Evolutionary conservation across 2,797 vertebrate genomes (phyloP), one percentile per base, ranked within the genome.

Genomic region (Phrynocephalus guinanensis): DNA sequence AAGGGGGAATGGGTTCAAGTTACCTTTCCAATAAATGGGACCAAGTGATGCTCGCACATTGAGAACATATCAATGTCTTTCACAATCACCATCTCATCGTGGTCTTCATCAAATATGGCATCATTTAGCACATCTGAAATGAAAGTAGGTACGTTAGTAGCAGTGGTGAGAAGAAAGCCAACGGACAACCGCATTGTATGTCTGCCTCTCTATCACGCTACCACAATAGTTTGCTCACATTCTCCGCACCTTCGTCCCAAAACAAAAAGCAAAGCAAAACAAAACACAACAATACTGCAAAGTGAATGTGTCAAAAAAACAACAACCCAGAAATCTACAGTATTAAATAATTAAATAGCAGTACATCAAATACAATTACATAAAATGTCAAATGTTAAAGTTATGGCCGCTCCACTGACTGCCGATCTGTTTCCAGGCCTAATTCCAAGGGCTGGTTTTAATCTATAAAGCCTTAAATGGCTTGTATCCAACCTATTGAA

Each of bases 31-130:
- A 98, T 97, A 96, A 99, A 99, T 30, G 99, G 99, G 91, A 99
- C 99, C 88, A 99, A 96, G 95, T 99, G 99, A 94, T 99, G 99
- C 84, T 99, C 99, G 87, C 99, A 99, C 98, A 99, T 98, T 92
- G 99, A 99, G 94, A 99, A 99, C 98, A 99, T 99, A 95, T 99
- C 99, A 82, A 99, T 99, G 96, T 99, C 99, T 95, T 99, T 99
- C 94, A 99, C 99, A 67, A 99, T 99, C 96, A 99, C 99, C 99
- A 99, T 99, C 96, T 99, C 99, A 38, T 99, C 99, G 0, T 99
- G 99, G 91, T 99, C 99, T 93, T 99, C 99, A 0, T 99, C 98
- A 11, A 99, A 99, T 95, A 99, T 99, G 89, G 99, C 99, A 2
- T 99, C 98, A 2, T 99, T 99, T 88, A 99, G 94, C 76, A 99